Evolutionary conservation across 1,140 invertebrate species (phyloP).

Genomic region (Drosophila lini): DNA sequence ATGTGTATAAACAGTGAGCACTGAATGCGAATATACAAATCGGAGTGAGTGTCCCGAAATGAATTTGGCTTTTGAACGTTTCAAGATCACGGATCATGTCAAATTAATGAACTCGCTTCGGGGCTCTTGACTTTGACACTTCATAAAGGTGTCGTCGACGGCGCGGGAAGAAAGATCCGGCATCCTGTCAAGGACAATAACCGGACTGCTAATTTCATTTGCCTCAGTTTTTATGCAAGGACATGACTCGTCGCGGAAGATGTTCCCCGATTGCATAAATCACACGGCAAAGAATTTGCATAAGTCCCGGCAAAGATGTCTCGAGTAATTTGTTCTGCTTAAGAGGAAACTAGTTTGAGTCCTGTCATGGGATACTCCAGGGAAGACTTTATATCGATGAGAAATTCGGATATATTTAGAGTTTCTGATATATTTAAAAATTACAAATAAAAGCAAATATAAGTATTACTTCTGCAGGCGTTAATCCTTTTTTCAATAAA

Average conservation of each 20-base stretch:
- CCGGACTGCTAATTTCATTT: slow-evolving; percentile 68
- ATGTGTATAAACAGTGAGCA: slow-evolving; percentile 68
- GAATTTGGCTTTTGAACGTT: slow-evolving; percentile 40
- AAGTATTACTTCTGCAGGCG: not conserved
- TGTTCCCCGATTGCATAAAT: slow-evolving; percentile 63
- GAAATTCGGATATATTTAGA: not conserved
- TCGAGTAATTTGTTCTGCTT: slow-evolving; percentile 63
- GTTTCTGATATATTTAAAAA: not conserved
- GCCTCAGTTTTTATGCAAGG: slow-evolving; percentile 64
- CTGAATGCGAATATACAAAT: slow-evolving; percentile 40
- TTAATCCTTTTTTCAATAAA: not conserved
- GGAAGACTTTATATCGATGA: not conserved
- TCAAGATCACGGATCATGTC: slow-evolving; percentile 73
- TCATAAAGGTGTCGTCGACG: slow-evolving; percentile 74
- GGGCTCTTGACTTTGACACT: slow-evolving; percentile 76
- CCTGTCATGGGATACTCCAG: slow-evolving; percentile 55
- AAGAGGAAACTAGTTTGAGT: slow-evolving; percentile 72
- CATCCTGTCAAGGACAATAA: slow-evolving; percentile 46
- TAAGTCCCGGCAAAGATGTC: slow-evolving; percentile 48
- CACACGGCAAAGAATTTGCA: slow-evolving; percentile 63
- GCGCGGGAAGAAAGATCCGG: slow-evolving; percentile 25
- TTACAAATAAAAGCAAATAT: not conserved
- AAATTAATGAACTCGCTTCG: slow-evolving; percentile 76
- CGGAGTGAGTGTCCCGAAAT: slow-evolving; percentile 41
- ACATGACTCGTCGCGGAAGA: slow-evolving; percentile 36